Conservation (phyloP, 2,113 vertebrate genomes). For the Actenoides lindsayi region DNA sequence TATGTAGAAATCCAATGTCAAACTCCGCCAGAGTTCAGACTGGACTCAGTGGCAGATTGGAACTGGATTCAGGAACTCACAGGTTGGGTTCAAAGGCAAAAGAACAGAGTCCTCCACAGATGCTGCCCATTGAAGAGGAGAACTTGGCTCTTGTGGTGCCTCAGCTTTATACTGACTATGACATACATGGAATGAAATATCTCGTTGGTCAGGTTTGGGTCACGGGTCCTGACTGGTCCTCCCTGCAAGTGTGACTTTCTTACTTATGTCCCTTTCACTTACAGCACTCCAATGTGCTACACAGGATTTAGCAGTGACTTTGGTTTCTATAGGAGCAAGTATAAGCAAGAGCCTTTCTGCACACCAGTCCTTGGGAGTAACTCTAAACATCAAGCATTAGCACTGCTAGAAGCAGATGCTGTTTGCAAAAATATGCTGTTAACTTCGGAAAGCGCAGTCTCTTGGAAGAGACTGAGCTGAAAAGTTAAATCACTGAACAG, state of each 20-base stretch:
- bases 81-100: too few relatives aligned
- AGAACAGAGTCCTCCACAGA: too few relatives aligned
- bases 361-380: background rate
- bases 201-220: background rate
- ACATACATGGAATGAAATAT: background rate
- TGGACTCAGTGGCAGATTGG: too few relatives aligned
- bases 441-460: too few relatives aligned
- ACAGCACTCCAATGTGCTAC: background rate
- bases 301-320: background rate
- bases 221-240: background rate
- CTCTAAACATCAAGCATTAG: background rate
- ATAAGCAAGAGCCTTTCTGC: background rate
- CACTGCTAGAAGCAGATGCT: too few relatives aligned
- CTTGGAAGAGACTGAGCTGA: too few relatives aligned
- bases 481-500: too few relatives aligned
- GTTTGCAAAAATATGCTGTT: too few relatives aligned
- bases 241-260: background rate
- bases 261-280: background rate
- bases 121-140: too few relatives aligned
- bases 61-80: too few relatives aligned
- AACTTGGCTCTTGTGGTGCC: too few relatives aligned
- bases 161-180: too few relatives aligned
- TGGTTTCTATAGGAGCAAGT: background rate
- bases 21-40: background rate
- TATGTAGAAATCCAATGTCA: background rate